Evolutionary conservation across 2,888 invertebrate species (phyloP), one percentile per base, ranked within the genome.

Genomic region (Phyto melanocephala): DNA sequence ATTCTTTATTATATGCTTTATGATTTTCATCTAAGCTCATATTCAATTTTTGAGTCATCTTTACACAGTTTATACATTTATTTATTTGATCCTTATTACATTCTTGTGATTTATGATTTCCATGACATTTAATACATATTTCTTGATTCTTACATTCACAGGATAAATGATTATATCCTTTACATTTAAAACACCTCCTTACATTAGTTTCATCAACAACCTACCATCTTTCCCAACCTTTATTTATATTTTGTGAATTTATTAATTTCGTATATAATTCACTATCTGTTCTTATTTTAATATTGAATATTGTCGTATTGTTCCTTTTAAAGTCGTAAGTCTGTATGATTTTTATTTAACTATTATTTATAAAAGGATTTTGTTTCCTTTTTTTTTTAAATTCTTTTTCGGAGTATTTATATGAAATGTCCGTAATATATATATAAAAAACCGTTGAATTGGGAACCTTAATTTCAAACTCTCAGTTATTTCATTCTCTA

Each of bases 211-310:
- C 60, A 60, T 60, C 22, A 22, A 60, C 40, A 1, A 60, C 22
- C 54, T 40, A 54, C 17, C 50, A 68, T 40, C 7, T 40, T 40
- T 68, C 68, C 68, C 68, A 68, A 0, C 50, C 67, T 33, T 54
- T 40, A 35, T 68, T 54, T 15, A 68, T 15, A 54, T 13, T 68
- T 40, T 28, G 20, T 3, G 10, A 11, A 11, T 13, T 22, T 6
- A 54, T 22, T n/a, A 40, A 8, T 50, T 68, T 68, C 13, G 11
- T 10, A n/a, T 54, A 22, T 7, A n/a, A 13, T 24, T 68, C 40
- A 54, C 13, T 54, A n/a, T 54, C 68, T 11, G 40, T 2, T 54
- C 22, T 37, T 1, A 54, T 7, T 68, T 68, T 54, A 10, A 33
- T 24, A 37, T 68, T 40, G 24, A 40, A 68, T 8, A 68, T 54